phyloP scores from a whole-genome alignment of 2,113 vertebrate genomes.

The Ranitomeya imitator region DNA sequence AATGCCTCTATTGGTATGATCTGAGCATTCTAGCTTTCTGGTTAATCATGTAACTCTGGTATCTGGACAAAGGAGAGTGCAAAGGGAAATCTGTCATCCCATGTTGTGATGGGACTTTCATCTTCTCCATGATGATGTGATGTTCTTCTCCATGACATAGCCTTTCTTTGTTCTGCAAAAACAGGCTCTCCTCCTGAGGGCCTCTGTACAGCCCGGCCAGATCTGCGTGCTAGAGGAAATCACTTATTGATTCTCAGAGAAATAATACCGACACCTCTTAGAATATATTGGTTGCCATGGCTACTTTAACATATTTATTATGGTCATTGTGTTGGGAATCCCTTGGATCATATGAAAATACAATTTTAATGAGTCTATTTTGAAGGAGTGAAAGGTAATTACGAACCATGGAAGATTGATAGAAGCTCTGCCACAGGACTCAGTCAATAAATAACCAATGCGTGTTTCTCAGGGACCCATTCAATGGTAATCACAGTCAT shows the following conservation, averaged over 20 bases:
- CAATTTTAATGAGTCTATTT: conserved; percentile 35
- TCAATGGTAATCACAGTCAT: conserved; percentile 5
- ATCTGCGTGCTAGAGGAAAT: conserved; percentile 63
- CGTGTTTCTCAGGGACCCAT: not conserved
- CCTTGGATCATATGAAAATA: not conserved
- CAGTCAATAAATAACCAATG: conserved; percentile 4
- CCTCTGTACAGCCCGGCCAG: conserved; percentile 60
- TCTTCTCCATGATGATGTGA: conserved; percentile 61
- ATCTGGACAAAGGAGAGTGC: conserved; percentile 64
- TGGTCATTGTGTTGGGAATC: conserved; percentile 17
- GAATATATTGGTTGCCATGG: conserved; percentile 20
- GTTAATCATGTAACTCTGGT: conserved; percentile 62
- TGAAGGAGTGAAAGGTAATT: conserved; percentile 11
- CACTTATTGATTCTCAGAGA: not conserved
- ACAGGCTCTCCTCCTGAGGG: conserved; percentile 68
- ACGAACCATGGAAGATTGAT: not conserved
- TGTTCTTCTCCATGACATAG: conserved; percentile 65
- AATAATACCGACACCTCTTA: not conserved
- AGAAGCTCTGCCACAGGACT: not conserved
- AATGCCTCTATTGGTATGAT: not conserved
- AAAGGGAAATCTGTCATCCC: conserved; percentile 59
- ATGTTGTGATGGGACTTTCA: conserved; percentile 58
- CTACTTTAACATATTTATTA: conserved; percentile 38
- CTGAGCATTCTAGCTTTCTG: conserved; percentile 61
- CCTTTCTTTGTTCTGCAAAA: conserved; percentile 65